phyloP scores from a whole-genome alignment of 2,113 vertebrate species.

The Dipodomys merriami region DNA sequence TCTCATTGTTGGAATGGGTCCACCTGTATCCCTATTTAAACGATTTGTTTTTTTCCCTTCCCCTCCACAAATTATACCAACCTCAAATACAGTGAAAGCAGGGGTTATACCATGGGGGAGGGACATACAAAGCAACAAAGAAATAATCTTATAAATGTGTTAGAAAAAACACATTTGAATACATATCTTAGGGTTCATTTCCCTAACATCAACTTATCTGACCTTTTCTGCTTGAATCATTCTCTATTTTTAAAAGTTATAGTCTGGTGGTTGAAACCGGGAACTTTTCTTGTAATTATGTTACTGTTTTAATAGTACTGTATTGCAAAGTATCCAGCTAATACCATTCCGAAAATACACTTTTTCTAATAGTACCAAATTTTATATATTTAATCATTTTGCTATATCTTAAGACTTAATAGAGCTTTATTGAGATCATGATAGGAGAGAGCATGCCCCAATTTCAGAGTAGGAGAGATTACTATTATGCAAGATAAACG shows the following conservation, averaged over 20 bases:
- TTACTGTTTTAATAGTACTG: not conserved
- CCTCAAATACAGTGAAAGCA: too few species aligned
- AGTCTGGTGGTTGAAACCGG: conserved; percentile 13
- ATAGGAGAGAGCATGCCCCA: not conserved
- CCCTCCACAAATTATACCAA: too few species aligned
- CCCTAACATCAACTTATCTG: too few species aligned
- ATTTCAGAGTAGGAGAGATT: not conserved
- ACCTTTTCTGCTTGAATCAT: not conserved
- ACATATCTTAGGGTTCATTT: too few species aligned
- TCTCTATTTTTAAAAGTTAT: conserved; percentile 37
- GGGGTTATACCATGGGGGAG: too few species aligned
- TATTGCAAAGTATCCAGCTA: not conserved
- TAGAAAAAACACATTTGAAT: too few species aligned
- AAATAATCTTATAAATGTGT: too few species aligned
- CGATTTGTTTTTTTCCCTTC: too few species aligned
- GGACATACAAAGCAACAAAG: too few species aligned
- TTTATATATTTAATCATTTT: not conserved
- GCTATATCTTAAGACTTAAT: not conserved
- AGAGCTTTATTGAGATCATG: not conserved
- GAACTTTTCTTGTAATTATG: not conserved
- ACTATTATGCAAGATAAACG: not conserved
- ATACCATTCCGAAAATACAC: not conserved
- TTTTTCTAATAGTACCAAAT: conserved; percentile 36
- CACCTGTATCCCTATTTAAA: too few species aligned
- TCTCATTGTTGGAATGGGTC: too few species aligned